Base-by-base conservation (phyloP, 2,797 vertebrate genomes). In the Discoglossus pictus region DNA sequence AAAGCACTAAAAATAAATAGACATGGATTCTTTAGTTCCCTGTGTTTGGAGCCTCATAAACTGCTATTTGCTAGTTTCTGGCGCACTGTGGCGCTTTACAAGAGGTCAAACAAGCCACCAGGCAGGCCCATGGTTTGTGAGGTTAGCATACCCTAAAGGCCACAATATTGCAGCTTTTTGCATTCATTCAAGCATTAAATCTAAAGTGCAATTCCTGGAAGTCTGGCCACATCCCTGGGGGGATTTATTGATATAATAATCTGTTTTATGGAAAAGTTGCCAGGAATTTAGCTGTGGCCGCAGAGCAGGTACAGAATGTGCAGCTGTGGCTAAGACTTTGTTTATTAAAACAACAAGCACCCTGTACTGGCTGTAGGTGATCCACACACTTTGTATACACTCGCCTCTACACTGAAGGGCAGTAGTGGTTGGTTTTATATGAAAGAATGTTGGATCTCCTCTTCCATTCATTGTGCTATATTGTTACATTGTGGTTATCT, bases 181-280 rank as follows among this genome's bases (percentile, higher is more conserved):
- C 10, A 24, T 31, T 51, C n/a, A 23, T 51, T n/a, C n/a, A 51
- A 34, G 48, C 25, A 31, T 13, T 51, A 51, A 51, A 34, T 51
- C 48, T 16, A 51, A 51, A 51, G 24, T 34, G 48, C 48, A 34
- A 51, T 31, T 51, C 48, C 25, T 31, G 24, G 24, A 51, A 31
- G 24, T 51, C 5, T 51, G 15, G 13, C 15, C 24, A n/a, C 6
- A 6, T 51, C 48, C 48, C 48, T 31, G n/a, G 48, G 17, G 24
- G 25, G 25, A 31, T 34, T 51, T 51, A 51, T 51, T 51, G 48
- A 17, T 31, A 31, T 31, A 31, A 31, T 31, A 31, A 31, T 31
- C 48, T 51, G 25, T 51, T 34, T 31, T 51, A 34, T 7, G 8
- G 48, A 51, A 51, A 34, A 31, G 27, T 8, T 31, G 27, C 27